Percentiles rank a stretch among this genome's conserved stretches.
Evolutionary conservation across 92 coral and sea anemone genomes (phyloP).

Genomic region (Paramuricea clavata): DNA sequence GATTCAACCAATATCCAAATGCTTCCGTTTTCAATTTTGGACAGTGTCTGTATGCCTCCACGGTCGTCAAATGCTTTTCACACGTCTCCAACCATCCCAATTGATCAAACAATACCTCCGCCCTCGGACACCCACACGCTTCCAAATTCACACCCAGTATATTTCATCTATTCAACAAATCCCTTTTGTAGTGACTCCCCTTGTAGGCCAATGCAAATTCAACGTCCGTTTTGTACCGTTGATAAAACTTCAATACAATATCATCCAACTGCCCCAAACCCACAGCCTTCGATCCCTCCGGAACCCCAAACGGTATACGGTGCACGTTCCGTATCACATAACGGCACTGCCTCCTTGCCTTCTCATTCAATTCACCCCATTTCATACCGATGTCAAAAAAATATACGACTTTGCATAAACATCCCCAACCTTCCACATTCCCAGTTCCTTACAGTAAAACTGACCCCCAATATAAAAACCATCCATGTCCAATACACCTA

Average conservation of each 20-base stretch:
- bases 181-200: conserved; percentile 37
- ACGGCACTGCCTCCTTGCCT: background rate
- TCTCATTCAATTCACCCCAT: background rate
- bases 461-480: background rate
- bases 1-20: background rate
- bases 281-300: background rate
- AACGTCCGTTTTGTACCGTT: too few species aligned
- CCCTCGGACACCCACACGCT: conserved; percentile 23
- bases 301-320: background rate
- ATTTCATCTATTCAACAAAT: background rate
- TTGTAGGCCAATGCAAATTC: conserved; percentile 49
- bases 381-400: background rate
- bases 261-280: background rate
- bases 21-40: background rate
- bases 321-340: background rate
- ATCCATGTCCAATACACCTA: background rate
- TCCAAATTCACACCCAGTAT: conserved; percentile 39
- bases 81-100: conserved; percentile 13
- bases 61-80: background rate
- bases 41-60: background rate
- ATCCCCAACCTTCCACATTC: too few species aligned
- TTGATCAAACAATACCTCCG: background rate
- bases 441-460: too few species aligned
- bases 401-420: too few species aligned
- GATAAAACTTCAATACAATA: too few species aligned